Percentiles rank a stretch among this genome's conserved stretches.
These are phyloP conservation scores for Puffinus mauretanicus DNA, from an alignment of 2,113 vertebrate species.

Conservation along the genomic window DNA sequence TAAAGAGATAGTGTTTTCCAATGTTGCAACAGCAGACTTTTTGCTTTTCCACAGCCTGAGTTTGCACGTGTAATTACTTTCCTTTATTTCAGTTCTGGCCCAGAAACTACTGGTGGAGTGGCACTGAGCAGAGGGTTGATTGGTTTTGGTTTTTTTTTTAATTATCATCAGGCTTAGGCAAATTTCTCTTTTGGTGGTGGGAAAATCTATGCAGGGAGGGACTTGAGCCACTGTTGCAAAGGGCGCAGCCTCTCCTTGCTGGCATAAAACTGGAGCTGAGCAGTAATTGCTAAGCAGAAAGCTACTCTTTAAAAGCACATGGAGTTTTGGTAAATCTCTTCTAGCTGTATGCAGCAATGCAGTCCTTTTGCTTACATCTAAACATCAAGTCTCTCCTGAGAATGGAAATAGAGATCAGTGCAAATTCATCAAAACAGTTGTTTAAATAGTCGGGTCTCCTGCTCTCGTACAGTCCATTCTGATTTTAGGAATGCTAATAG, in stretches of 20 bases:
- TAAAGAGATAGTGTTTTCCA: background rate
- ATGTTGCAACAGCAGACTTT: background rate
- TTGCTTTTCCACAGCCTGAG: background rate
- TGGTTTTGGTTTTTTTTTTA: background rate
- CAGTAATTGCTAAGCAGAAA: background rate
- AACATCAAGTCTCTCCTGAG: background rate
- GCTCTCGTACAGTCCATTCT: background rate
- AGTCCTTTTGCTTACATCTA: background rate
- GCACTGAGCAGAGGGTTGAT: background rate
- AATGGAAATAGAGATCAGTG: background rate
- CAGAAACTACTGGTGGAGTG: background rate
- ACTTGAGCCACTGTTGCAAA: background rate
- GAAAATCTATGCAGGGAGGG: background rate
- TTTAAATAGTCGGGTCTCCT: background rate
- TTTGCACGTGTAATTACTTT: background rate
- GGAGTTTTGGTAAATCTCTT: background rate
- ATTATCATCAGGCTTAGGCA: background rate
- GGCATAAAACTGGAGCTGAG: background rate
- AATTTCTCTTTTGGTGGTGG: background rate
- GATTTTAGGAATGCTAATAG: background rate
- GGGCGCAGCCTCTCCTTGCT: background rate
- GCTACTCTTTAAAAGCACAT: background rate
- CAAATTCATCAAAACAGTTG: background rate
- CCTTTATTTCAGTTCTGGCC: background rate
- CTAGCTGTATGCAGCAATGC: background rate